Evolutionary conservation across 2,888 invertebrate species (phyloP).

Genomic region (Plutella xylostella): DNA sequence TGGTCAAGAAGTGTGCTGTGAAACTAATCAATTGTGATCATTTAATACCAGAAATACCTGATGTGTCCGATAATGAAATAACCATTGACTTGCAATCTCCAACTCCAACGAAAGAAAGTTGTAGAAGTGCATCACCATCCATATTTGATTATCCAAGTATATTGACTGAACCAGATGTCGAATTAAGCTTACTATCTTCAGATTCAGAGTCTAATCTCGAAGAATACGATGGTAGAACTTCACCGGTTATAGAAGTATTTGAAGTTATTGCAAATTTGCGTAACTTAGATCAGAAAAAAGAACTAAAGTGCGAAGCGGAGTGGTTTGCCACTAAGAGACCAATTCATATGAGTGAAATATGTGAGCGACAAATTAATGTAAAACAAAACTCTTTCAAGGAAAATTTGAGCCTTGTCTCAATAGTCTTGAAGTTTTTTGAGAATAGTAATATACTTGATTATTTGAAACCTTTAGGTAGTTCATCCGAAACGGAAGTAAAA

Average conservation of each 20-base stretch:
- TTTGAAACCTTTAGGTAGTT: too few relatives aligned
- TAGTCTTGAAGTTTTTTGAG: too few relatives aligned
- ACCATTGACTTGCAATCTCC: not conserved
- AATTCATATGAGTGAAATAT: too few relatives aligned
- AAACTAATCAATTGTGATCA: conserved; percentile 35
- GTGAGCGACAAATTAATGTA: too few relatives aligned
- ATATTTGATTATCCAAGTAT: conserved; percentile 28
- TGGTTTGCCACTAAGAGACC: conserved; percentile 22
- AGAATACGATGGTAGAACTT: conserved; percentile 21
- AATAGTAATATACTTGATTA: too few relatives aligned
- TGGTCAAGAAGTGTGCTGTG: conserved; percentile 27
- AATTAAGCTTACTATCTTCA: too few relatives aligned
- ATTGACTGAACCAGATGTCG: too few relatives aligned
- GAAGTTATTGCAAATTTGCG: too few relatives aligned
- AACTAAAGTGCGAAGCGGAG: conserved; percentile 20
- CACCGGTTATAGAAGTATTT: conserved; percentile 37
- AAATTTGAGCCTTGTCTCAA: too few relatives aligned
- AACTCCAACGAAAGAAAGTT: not conserved
- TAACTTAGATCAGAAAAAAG: too few relatives aligned
- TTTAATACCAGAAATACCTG: not conserved
- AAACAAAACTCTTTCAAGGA: too few relatives aligned
- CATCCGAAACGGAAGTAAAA: too few relatives aligned
- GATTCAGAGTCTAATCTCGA: not conserved
- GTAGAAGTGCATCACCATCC: conserved; percentile 25
- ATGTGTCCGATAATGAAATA: not conserved